Evolutionary conservation across 1,140 invertebrate genomes (phyloP), one percentile per base, ranked within the genome.

Genomic region (Hycleus phaleratus): DNA sequence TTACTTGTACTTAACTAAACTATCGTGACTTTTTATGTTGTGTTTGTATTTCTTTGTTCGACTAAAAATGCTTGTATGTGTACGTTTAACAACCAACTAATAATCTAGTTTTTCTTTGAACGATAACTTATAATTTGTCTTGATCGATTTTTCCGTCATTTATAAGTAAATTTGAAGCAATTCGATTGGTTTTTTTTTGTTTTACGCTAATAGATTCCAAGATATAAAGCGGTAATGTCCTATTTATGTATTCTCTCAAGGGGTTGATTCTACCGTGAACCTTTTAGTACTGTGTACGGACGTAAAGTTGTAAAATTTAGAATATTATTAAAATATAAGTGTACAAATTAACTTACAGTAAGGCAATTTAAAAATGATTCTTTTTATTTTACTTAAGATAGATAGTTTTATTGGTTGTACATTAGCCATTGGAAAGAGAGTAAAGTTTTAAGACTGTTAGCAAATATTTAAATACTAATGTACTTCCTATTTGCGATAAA

Each of bases 211-310:
- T 32, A 32, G 32, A 32, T 32, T 32, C 32, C 4, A 32, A 7
- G 32, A 5, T 32, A 53, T 53, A 53, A 53, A 53, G 44, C 42
- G 46, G 42, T 52, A 51, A 58, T 56, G 52, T 64, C 40, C 48
- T 42, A 24, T 59, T 50, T 42, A 49, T 64, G 57, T 64, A 64
- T 61, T 62, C 62, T 60, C 63, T 64, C 63, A 64, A 64, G 63
- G 63, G 63, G 63, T 64, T 64, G 63, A 64, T 64, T 61, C 60
- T 24, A 50, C 60, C 52, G 62, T 62, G 63, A 57, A 64, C 60
- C 58, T 64, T 64, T 64, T 64, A 64, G 59, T 64, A 58, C 60
- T 56, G 42, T 42, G 43, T 32, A 52, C 58, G 54, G 60, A 63
- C 54, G 61, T 63, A 60, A 56, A 53, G 59, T 64, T 64, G 55